Evolutionary conservation across 1,140 invertebrate genomes (phyloP), one percentile per base, ranked within the genome.

Genomic region (Pseudobourletiella spinata): DNA sequence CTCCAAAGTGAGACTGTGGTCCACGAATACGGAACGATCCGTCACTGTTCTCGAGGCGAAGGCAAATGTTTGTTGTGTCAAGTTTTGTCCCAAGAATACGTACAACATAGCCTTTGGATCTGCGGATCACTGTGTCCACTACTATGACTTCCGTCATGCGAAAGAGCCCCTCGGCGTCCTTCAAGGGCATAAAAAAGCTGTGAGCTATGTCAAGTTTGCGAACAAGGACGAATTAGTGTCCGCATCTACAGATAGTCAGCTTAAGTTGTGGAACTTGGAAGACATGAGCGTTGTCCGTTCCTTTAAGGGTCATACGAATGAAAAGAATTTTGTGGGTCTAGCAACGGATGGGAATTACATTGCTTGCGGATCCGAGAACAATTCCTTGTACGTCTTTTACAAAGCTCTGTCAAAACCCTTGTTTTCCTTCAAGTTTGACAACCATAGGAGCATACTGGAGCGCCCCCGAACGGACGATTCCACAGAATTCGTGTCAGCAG

Each of bases 311-410:
- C 93, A 98, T 77, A 82, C 87, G 1, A 98, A 98, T 76, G 94
- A 97, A 74, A 97, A 96, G 74, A 96, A 96, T 75, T 98, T 97
- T 79, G 92, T 98, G 11, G 94, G 94, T 0, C 75, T 98, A n/a
- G 91, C 92, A 0, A 95, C 91, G 0, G 90, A 96, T 77, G 92
- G 91, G 2, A 87, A 93, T 73, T 96, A 94, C 75, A 83, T 98
- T 22, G 91, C 91, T 2, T 96, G 92, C 79, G 95, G 94, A 48
- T 95, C 91, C 15, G 93, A 98, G 78, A 95, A 96, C 73, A 54
- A 54, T 76, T 85, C 91, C 1, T 77, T 97, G 1, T 96, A 93
- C 76, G 80, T 97, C 54, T 98, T 96, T 76, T 96, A 95, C 73
- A 89, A 93, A 73, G 90, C 89, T 14, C 75, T 97, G 24, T 86